phyloP scores from a whole-genome alignment of 2,888 invertebrate species.

The Seladonia tumulorum region DNA sequence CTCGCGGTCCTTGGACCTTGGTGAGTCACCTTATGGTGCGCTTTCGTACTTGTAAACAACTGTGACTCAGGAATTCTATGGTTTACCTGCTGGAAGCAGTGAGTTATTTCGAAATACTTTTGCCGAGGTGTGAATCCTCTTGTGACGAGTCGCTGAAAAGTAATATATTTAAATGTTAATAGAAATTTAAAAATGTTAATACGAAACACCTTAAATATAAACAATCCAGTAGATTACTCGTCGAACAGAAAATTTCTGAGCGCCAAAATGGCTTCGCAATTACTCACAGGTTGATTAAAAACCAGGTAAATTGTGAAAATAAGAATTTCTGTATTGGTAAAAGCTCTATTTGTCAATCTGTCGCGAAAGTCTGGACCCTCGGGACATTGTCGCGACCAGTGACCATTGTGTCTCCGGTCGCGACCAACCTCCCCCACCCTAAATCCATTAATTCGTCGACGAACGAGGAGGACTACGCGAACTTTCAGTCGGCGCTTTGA shows the following conservation, averaged over 20 bases:
- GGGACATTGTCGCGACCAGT: neutral
- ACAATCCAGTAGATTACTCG: too few species aligned
- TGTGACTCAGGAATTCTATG: neutral
- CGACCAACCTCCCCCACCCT: neutral
- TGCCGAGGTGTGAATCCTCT: too few species aligned
- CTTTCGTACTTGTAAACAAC: neutral
- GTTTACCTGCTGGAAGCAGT: too few species aligned
- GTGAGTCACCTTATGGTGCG: neutral
- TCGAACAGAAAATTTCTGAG: neutral
- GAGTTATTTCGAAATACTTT: too few species aligned
- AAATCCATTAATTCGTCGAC: conserved; percentile 2
- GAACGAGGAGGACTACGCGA: conserved; percentile 2
- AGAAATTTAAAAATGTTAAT: too few species aligned
- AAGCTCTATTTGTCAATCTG: conserved; percentile 11
- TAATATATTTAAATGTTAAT: too few species aligned
- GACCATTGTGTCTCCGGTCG: neutral
- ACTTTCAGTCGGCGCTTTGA: conserved; percentile 57
- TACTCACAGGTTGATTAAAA: neutral
- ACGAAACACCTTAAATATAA: too few species aligned
- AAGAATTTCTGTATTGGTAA: neutral
- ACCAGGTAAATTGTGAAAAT: neutral
- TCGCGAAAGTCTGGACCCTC: neutral
- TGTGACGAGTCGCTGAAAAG: too few species aligned
- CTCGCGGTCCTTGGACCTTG: neutral
- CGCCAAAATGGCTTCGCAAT: neutral